Percentiles rank a stretch among this genome's conserved stretches.
Conservation (phyloP, 2,113 vertebrate species). For the Sylvia atricapilla region DNA sequence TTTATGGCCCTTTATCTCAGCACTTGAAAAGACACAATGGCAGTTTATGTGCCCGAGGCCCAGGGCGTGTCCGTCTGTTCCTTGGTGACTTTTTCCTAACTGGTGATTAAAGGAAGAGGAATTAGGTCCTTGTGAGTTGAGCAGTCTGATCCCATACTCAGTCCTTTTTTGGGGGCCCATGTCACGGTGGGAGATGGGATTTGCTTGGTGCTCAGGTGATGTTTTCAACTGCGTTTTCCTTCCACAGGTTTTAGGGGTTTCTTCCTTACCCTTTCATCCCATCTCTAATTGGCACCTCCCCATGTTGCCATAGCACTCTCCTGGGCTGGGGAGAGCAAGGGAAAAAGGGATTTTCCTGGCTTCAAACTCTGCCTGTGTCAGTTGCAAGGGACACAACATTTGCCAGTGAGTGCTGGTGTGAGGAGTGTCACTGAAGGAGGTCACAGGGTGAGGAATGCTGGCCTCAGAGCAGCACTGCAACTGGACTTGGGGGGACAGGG, state of each 20-base stretch:
- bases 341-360: not conserved
- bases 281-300: not conserved
- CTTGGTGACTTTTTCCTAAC: not conserved
- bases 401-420: accelerated
- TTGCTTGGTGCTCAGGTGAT: not conserved
- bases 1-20: constrained; percentile 5
- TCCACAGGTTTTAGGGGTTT: not conserved
- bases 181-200: not conserved
- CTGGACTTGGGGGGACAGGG: accelerated
- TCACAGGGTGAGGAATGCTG: not conserved
- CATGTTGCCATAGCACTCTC: accelerated
- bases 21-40: not conserved
- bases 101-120: not conserved
- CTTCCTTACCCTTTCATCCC: not conserved
- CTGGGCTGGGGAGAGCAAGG: not conserved
- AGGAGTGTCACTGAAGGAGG: not conserved
- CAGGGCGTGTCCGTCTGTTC: not conserved
- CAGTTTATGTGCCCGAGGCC: not conserved
- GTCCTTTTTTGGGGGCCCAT: not conserved
- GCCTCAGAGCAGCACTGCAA: not conserved
- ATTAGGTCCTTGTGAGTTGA: not conserved
- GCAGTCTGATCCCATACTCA: not conserved
- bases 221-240: not conserved
- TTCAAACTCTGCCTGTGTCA: accelerated
- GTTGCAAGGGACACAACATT: accelerated